A percentile compares a stretch with the other conserved stretches of the same genome.
Evolutionary conservation across 64 coral and sea anemone species (phyloP).

Genomic region (Actinia equina): DNA sequence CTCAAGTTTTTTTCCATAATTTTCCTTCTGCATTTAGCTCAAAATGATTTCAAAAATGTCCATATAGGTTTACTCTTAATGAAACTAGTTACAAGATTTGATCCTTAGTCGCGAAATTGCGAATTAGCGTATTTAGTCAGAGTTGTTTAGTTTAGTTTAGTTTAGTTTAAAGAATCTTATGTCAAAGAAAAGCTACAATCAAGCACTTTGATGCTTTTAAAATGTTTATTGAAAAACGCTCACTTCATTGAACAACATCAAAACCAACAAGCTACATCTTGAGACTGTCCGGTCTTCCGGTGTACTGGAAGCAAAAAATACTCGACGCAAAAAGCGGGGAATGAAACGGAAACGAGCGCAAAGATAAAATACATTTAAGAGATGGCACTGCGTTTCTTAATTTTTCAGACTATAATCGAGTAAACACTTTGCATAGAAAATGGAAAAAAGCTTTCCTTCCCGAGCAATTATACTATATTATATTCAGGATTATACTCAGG

Average conservation of each 20-base stretch:
- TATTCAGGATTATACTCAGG: too few relatives aligned
- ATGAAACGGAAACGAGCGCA: background rate
- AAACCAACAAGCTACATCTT: background rate
- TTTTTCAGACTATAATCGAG: too few relatives aligned
- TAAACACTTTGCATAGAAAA: too few relatives aligned
- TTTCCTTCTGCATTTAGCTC: background rate
- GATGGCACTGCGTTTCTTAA: too few relatives aligned
- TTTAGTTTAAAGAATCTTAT: background rate
- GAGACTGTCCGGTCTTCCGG: background rate
- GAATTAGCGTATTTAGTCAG: background rate
- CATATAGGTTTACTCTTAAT: background rate
- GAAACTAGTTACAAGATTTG: background rate
- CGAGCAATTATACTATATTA: too few relatives aligned
- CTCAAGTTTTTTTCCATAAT: background rate
- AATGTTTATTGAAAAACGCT: background rate
- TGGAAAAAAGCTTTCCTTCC: too few relatives aligned
- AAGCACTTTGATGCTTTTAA: background rate
- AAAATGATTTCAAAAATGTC: background rate
- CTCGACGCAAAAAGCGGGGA: background rate
- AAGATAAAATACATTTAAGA: too few relatives aligned
- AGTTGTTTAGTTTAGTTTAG: background rate
- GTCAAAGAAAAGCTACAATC: background rate
- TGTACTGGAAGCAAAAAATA: background rate
- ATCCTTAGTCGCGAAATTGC: background rate
- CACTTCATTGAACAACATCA: background rate